Conservation (phyloP, 2,113 vertebrate species). For the Puntigrus tetrazona region DNA sequence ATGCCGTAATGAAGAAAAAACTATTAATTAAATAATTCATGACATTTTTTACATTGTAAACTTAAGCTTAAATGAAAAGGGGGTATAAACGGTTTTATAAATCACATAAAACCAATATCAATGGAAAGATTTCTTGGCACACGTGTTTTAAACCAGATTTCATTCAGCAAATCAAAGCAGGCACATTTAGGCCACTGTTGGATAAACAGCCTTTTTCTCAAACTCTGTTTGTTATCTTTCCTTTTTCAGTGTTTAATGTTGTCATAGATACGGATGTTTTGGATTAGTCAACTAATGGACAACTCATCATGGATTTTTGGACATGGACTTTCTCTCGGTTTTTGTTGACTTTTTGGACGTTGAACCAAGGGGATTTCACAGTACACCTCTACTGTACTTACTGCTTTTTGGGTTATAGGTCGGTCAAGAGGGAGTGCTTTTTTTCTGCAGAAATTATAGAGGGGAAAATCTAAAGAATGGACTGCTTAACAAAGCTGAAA, state of each 20-base stretch:
- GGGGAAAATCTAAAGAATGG: not conserved
- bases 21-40: no score
- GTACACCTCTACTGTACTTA: not conserved
- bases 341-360: not conserved
- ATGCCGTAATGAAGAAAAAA: no score
- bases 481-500: not conserved
- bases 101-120: not conserved
- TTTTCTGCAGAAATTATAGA: not conserved
- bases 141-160: not conserved
- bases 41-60: no score
- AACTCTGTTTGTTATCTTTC: conserved; percentile 17
- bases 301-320: conserved; percentile 11
- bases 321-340: not conserved
- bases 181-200: not conserved
- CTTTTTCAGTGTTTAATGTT: not conserved
- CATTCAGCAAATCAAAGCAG: conserved; percentile 6
- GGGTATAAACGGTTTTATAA: not conserved
- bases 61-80: not conserved
- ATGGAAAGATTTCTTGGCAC: not conserved
- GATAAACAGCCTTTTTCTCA: not conserved
- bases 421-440: not conserved
- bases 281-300: not conserved
- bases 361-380: not conserved
- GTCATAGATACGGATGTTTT: conserved; percentile 1
- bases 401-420: not conserved